These are phyloP conservation scores for Tortrix viridana DNA, from an alignment of 2,888 invertebrate species.

Conservation along the genomic window DNA sequence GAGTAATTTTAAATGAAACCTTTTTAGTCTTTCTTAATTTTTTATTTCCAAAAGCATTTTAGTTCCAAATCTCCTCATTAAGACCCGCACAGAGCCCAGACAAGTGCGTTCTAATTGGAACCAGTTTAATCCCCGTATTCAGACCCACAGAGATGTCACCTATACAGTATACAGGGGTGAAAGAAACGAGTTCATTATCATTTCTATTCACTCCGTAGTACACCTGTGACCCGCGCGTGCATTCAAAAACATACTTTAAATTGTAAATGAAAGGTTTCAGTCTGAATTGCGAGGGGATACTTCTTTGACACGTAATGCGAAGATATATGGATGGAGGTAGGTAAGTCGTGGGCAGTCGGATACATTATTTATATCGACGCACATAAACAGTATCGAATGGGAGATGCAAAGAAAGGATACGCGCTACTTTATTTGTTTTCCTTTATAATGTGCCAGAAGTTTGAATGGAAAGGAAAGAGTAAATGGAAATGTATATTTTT, in stretches of 20 bases:
- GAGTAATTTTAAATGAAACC: too few relatives aligned
- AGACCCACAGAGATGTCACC: constrained; percentile 51
- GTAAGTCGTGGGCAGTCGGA: constrained; percentile 28
- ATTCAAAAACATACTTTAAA: constrained; percentile 27
- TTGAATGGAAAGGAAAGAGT: too few relatives aligned
- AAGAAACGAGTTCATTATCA: constrained; percentile 62
- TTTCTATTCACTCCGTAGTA: constrained; percentile 55
- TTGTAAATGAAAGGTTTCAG: constrained; percentile 8
- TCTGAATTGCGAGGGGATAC: constrained; percentile 10
- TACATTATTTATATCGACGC: constrained; percentile 25
- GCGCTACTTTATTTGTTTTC: neutral
- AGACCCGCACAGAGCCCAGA: constrained; percentile 31
- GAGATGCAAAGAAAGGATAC: neutral
- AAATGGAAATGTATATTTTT: too few relatives aligned
- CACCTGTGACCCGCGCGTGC: constrained; percentile 54
- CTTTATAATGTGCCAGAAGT: too few relatives aligned
- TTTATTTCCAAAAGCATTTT: neutral
- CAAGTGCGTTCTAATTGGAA: constrained; percentile 50
- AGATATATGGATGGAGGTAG: constrained; percentile 29
- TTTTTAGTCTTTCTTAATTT: too few relatives aligned
- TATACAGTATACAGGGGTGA: constrained; percentile 45
- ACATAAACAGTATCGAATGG: constrained; percentile 20
- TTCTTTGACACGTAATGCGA: constrained; percentile 34
- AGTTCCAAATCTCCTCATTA: constrained; percentile 10
- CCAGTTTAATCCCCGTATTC: constrained; percentile 54